Percentiles rank a stretch among this genome's conserved stretches.
Conservation (phyloP, 1,140 invertebrate genomes). For the Drosophila ananassae region DNA sequence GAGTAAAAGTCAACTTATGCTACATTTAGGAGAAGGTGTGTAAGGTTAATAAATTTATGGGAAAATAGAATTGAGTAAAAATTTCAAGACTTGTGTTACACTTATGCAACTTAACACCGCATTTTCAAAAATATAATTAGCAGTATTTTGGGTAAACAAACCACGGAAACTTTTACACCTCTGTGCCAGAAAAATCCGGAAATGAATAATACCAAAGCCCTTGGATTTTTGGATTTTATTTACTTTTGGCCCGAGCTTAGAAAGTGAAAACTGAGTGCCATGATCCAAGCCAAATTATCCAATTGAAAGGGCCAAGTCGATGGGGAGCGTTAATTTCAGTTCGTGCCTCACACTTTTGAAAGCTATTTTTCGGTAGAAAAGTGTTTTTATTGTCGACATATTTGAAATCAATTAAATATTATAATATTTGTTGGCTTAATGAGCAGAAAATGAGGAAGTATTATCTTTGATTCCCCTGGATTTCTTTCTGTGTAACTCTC, state of each 20-base stretch:
- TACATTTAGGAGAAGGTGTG: slow-evolving; percentile 8
- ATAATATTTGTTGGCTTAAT: background rate
- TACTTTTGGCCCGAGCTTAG: slow-evolving; percentile 35
- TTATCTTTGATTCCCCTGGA: too few relatives aligned
- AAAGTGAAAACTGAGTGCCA: slow-evolving; percentile 48
- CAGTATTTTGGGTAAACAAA: slow-evolving; percentile 47
- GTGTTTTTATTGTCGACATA: background rate
- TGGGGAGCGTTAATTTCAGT: slow-evolving; percentile 36
- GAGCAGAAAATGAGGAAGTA: background rate
- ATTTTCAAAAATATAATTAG: slow-evolving; percentile 35
- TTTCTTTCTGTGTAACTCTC: background rate
- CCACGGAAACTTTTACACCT: slow-evolving; percentile 41
- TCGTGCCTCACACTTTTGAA: slow-evolving; percentile 27
- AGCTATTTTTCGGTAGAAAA: slow-evolving; percentile 8
- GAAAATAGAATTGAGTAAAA: background rate
- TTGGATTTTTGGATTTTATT: slow-evolving; percentile 10
- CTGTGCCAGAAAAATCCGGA: slow-evolving; percentile 35
- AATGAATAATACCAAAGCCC: slow-evolving; percentile 10
- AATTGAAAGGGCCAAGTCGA: slow-evolving; percentile 20
- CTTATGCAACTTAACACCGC: background rate
- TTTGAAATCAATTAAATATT: slow-evolving; percentile 9
- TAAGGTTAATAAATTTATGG: slow-evolving; percentile 34
- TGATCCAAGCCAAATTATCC: slow-evolving; percentile 37
- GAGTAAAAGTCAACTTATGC: slow-evolving; percentile 17
- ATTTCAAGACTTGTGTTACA: background rate